These are phyloP conservation scores for Paradisaea rubra DNA, from an alignment of 2,113 vertebrate species.

Conservation along the genomic window DNA sequence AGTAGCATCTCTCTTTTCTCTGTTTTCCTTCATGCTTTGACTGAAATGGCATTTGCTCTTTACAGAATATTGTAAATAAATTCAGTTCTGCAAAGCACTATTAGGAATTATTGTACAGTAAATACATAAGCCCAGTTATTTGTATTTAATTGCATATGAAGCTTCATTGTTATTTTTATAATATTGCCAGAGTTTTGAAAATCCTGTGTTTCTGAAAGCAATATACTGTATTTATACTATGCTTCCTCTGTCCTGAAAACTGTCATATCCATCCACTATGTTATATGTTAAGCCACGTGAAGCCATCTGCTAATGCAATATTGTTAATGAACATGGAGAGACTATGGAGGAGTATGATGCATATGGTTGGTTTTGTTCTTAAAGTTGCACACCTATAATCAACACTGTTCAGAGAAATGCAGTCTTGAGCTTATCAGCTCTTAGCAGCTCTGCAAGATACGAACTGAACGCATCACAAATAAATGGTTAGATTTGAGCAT, in stretches of 20 bases:
- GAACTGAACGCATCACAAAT: neutral
- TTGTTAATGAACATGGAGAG: neutral
- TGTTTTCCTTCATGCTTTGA: neutral
- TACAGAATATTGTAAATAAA: neutral
- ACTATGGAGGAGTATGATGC: neutral
- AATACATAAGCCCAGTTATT: neutral
- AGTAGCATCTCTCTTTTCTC: neutral
- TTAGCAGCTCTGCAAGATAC: neutral
- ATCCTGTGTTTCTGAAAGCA: neutral
- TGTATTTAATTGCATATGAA: neutral
- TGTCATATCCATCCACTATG: neutral
- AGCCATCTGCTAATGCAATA: neutral
- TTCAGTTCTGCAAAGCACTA: neutral
- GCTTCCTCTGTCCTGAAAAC: neutral
- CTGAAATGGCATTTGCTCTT: neutral
- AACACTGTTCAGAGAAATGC: neutral
- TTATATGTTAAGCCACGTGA: neutral
- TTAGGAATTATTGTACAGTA: neutral
- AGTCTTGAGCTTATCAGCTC: neutral
- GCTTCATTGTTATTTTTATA: neutral
- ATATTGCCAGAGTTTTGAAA: neutral
- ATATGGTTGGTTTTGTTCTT: neutral
- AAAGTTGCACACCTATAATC: neutral
- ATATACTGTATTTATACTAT: neutral
- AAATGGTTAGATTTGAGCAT: neutral